Base-by-base conservation (phyloP, 2,113 vertebrate genomes). In the Phyllostomus hastatus region DNA sequence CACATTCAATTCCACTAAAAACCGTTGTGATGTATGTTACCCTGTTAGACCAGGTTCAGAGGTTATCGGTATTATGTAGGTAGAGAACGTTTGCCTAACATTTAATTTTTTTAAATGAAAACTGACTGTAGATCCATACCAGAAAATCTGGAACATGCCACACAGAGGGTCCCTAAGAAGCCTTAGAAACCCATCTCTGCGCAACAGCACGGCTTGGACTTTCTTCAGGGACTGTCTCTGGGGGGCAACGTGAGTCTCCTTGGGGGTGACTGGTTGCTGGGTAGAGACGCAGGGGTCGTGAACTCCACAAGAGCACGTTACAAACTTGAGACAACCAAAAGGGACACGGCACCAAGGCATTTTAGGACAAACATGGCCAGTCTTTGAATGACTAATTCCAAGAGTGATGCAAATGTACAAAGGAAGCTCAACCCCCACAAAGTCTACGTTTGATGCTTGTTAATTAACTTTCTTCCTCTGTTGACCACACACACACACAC, bases 371-470 rank as follows among this genome's bases (percentile, higher is more conserved):
- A 35, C 94, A 4, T 41, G 38, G 38, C 20, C 80, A 57, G 10
- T 50, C 90, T 95, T 73, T 59, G 88, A 96, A 76, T 93, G 97
- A 95, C 91, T 85, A 92, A 94, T 38, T 64, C 64, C 12, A 41
- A 48, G 43, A 88, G 72, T 96, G 90, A 90, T 15, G 69, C 54
- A 93, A 92, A 95, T 46, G 4, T 22, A 69, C 64, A 81, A 64
- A 93, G 52, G 67, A 94, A 88, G 61, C 35, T 67, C 22, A 31
- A 79, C 64, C n/a, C 76, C 82, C 93, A n/a, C n/a, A 83, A 38
- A 33, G 3, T 41, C n/a, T 46, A 76, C 26, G 7, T 31, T 79
- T 90, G 61, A 22, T 80, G 50, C n/a, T 85, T 76, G 52, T 76
- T 85, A 82, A 73, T 82, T 64, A 81, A 96, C 41, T 10, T 4